Evolutionary conservation across 2,888 invertebrate species (phyloP).

Genomic region (Oscheius sp.): DNA sequence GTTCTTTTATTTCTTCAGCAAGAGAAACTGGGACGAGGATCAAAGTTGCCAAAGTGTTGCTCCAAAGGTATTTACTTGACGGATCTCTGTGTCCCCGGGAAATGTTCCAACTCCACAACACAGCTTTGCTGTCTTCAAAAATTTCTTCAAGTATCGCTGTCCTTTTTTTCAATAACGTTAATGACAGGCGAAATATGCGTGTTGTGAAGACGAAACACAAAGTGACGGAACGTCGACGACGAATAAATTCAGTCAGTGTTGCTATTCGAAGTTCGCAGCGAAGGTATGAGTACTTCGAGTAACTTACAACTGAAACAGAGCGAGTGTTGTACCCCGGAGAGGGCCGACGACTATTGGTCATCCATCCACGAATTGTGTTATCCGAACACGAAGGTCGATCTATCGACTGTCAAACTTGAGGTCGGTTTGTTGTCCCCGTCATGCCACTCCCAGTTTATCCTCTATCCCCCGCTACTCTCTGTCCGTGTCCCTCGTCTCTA

Average conservation of each 20-base stretch:
- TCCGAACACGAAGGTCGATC: constrained; percentile 60
- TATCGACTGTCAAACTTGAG: constrained; percentile 50
- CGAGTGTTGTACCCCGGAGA: constrained; percentile 58
- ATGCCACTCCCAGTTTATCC: not conserved
- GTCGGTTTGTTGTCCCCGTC: constrained; percentile 23
- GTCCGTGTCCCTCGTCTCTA: constrained; percentile 7
- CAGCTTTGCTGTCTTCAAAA: constrained; percentile 70
- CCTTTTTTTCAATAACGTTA: not conserved
- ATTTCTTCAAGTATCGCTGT: constrained; percentile 63
- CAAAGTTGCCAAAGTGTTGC: constrained; percentile 64
- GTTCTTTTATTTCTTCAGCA: constrained; percentile 43
- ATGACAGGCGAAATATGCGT: constrained; percentile 57
- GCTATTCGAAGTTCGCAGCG: constrained; percentile 60
- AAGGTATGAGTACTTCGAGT: constrained; percentile 37
- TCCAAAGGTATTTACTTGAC: constrained; percentile 65
- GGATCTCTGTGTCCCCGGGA: constrained; percentile 66
- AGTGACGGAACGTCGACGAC: constrained; percentile 50
- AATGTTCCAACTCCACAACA: constrained; percentile 63
- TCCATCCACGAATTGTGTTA: constrained; percentile 66
- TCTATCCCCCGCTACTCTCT: not conserved
- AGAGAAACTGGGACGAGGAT: constrained; percentile 45
- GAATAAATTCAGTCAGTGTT: constrained; percentile 67
- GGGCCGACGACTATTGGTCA: constrained; percentile 64
- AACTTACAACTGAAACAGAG: constrained; percentile 42
- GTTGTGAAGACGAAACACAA: constrained; percentile 62